A percentile compares a stretch with the other conserved stretches of the same genome.
These are phyloP conservation scores for Oryzias curvinotus DNA, from an alignment of 2,113 vertebrate genomes.

Conservation along the genomic window DNA sequence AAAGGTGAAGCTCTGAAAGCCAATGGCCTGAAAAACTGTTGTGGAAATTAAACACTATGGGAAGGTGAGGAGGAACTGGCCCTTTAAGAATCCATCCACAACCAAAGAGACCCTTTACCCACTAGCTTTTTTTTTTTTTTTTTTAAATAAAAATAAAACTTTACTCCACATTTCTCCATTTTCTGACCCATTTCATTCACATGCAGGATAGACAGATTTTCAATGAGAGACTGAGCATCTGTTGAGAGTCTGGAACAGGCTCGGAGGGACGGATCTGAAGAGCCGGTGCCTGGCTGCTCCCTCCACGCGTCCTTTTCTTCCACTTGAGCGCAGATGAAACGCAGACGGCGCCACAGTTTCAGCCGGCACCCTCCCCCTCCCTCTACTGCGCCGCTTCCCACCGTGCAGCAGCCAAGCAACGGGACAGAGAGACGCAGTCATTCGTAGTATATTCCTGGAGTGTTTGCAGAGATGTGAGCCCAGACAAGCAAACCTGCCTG, in stretches of 20 bases:
- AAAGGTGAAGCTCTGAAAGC: conserved; percentile 51
- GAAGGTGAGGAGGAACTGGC: conserved; percentile 27
- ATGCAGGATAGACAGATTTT: too few relatives aligned
- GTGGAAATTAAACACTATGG: conserved; percentile 49
- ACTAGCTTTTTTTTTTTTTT: too few relatives aligned
- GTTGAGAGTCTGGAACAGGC: too few relatives aligned
- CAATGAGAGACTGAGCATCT: too few relatives aligned
- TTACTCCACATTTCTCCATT: too few relatives aligned
- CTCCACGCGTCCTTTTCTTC: conserved; percentile 70
- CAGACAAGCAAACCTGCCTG: neutral
- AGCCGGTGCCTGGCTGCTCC: conserved; percentile 45
- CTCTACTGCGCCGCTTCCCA: conserved; percentile 31
- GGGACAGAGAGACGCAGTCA: conserved; percentile 49
- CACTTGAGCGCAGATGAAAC: conserved; percentile 70
- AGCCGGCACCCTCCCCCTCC: conserved; percentile 14
- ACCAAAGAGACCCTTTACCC: too few relatives aligned
- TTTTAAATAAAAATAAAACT: too few relatives aligned
- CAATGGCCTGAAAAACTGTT: conserved; percentile 64
- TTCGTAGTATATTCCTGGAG: conserved; percentile 26
- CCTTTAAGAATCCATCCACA: conserved; percentile 58
- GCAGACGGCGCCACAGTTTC: conserved; percentile 57
- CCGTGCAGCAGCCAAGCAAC: conserved; percentile 35
- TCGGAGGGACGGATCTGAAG: too few relatives aligned
- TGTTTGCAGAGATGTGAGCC: conserved; percentile 20
- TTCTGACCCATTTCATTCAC: too few relatives aligned